Percentiles rank a stretch among this genome's conserved stretches.
phyloP scores from a whole-genome alignment of 2,113 vertebrate genomes.

The Epinephelus moara region DNA sequence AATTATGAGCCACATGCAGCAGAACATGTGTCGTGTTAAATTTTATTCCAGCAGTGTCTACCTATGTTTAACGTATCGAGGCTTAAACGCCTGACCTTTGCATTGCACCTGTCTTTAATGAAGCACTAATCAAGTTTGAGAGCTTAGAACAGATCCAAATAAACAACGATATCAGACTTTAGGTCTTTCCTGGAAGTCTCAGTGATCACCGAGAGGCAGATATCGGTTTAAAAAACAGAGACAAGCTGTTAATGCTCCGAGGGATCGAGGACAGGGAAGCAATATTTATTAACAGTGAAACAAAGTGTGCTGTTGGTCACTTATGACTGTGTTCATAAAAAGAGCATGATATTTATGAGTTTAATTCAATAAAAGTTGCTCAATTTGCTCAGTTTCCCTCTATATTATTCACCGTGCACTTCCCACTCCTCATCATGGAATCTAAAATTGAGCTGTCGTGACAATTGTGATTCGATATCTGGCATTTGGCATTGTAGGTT shows the following conservation, averaged over 20 bases:
- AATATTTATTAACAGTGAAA: not conserved
- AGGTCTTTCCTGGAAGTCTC: not conserved
- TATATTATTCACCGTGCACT: too few species aligned
- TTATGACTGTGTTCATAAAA: too few species aligned
- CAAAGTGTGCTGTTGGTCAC: not conserved
- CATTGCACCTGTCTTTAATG: not conserved
- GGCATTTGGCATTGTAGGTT: too few species aligned
- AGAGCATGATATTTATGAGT: too few species aligned
- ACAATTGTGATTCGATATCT: too few species aligned
- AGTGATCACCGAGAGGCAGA: not conserved
- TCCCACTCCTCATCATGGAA: too few species aligned
- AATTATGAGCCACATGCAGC: not conserved
- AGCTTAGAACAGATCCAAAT: not conserved
- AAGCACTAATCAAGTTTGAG: not conserved
- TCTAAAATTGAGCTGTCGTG: too few species aligned
- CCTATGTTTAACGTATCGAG: not conserved
- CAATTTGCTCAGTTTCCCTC: too few species aligned
- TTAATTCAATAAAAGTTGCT: too few species aligned
- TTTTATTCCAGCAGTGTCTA: not conserved
- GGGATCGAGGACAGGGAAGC: too few species aligned
- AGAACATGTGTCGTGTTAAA: too few species aligned
- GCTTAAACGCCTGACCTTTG: not conserved
- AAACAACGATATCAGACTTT: conserved; percentile 1
- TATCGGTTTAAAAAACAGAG: not conserved
- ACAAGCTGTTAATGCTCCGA: not conserved